Percentiles rank a stretch among this genome's conserved stretches.
These are phyloP conservation scores for Heteronetta atricapilla DNA, from an alignment of 2,113 vertebrate species.

Conservation along the genomic window DNA sequence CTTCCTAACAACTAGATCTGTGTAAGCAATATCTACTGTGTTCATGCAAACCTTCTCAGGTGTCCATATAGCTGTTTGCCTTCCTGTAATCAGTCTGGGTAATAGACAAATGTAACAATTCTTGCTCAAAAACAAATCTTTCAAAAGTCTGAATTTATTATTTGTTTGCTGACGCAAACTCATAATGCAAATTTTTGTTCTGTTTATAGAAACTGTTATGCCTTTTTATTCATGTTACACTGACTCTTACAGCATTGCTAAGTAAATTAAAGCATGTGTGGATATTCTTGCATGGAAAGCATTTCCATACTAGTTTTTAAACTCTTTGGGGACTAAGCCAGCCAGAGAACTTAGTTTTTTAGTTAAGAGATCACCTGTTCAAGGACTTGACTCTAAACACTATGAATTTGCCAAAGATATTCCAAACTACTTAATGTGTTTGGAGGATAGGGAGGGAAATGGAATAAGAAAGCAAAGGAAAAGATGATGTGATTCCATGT, in stretches of 20 bases:
- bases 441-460: background rate
- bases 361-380: background rate
- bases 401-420: background rate
- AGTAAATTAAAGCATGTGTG: background rate
- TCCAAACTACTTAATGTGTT: background rate
- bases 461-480: background rate
- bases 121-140: background rate
- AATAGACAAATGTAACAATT: background rate
- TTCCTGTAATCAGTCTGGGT: background rate
- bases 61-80: background rate
- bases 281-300: background rate
- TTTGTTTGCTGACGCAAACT: background rate
- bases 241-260: background rate
- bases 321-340: background rate
- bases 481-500: background rate
- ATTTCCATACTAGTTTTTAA: background rate
- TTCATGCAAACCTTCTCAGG: background rate
- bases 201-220: background rate
- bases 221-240: background rate
- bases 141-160: background rate
- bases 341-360: background rate
- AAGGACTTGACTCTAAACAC: background rate
- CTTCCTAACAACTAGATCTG: background rate
- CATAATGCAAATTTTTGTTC: background rate
- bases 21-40: background rate